Percentiles rank a stretch among this genome's conserved stretches.
These are phyloP conservation scores for Dynastes grantii DNA, from an alignment of 2,888 invertebrate genomes.

Conservation along the genomic window DNA sequence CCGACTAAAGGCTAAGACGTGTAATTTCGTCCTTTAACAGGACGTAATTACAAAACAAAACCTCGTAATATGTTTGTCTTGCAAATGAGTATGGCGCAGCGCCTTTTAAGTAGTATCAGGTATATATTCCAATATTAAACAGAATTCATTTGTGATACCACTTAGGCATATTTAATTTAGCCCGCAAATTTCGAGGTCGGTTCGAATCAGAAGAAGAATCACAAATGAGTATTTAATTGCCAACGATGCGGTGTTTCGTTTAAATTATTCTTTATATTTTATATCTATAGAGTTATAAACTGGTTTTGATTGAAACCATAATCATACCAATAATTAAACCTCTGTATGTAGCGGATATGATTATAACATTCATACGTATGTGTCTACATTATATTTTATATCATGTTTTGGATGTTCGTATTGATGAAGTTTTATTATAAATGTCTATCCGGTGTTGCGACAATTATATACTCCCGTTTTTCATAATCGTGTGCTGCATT, in stretches of 20 bases:
- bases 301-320: conserved; percentile 36
- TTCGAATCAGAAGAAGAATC: conserved; percentile 21
- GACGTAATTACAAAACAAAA: conserved; percentile 28
- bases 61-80: conserved; percentile 30
- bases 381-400: conserved; percentile 41
- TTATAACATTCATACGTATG: conserved; percentile 49
- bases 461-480: conserved; percentile 62
- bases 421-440: conserved; percentile 68
- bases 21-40: conserved; percentile 36
- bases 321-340: conserved; percentile 48
- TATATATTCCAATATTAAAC: neutral
- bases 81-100: conserved; percentile 10
- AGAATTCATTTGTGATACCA: neutral
- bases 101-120: neutral
- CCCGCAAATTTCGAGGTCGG: conserved; percentile 35
- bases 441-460: conserved; percentile 69
- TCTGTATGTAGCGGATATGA: conserved; percentile 50
- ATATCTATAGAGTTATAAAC: conserved; percentile 13
- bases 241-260: conserved; percentile 4
- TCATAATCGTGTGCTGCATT: conserved; percentile 66
- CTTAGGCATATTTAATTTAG: neutral
- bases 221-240: conserved; percentile 52
- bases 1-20: conserved; percentile 18
- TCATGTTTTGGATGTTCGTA: conserved; percentile 59
- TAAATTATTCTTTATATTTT: conserved; percentile 3